These are phyloP conservation scores for Meteorus sp. DNA, from an alignment of 1,140 invertebrate species.

Conservation along the genomic window DNA sequence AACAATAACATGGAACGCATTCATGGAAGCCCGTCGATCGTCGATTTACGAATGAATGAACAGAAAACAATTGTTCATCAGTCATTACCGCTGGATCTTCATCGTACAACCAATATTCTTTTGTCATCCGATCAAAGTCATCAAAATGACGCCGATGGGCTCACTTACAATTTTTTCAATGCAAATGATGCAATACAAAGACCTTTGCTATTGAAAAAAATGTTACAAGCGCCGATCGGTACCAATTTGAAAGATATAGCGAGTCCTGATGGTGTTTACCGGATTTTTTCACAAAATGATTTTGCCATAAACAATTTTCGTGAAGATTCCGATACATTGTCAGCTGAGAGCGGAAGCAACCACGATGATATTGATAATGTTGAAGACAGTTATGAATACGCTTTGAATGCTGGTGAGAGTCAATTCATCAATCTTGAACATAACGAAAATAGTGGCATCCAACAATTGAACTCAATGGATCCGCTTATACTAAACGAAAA, in stretches of 20 bases:
- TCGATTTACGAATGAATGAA: background rate
- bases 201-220: constrained; percentile 47
- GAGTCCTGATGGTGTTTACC: constrained; percentile 34
- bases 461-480: too few species aligned
- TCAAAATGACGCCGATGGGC: too few species aligned
- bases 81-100: constrained; percentile 19
- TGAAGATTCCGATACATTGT: constrained; percentile 52
- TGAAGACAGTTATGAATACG: constrained; percentile 13
- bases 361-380: constrained; percentile 33
- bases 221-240: constrained; percentile 54
- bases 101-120: constrained; percentile 12
- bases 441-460: too few species aligned
- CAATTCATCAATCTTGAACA: too few species aligned
- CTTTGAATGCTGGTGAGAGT: constrained; percentile 8
- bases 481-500: constrained; percentile 1
- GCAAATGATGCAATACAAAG: constrained; percentile 26
- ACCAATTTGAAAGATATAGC: constrained; percentile 50
- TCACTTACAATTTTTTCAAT: too few species aligned
- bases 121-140: too few species aligned
- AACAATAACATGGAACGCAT: too few species aligned
- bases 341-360: constrained; percentile 49
- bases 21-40: background rate
- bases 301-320: constrained; percentile 29
- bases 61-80: too few species aligned
- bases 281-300: constrained; percentile 33